Base-by-base conservation (phyloP, 2,113 vertebrate genomes). In the Epinephelus moara region DNA sequence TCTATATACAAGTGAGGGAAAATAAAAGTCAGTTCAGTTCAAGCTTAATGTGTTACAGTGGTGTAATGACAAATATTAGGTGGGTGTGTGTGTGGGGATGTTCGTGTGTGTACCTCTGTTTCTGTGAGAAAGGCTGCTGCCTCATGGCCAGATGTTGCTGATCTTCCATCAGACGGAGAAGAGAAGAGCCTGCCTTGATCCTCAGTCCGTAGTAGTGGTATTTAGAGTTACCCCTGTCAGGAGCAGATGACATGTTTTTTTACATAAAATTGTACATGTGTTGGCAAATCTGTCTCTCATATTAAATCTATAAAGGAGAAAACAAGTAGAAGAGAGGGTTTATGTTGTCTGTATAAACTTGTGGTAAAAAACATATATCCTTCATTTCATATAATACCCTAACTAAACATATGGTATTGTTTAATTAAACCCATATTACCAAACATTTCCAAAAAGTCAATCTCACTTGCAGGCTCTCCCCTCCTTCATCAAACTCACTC, bases 111-210 rank as follows among this genome's bases (percentile, higher is more conserved):
- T 90, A 98, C 97, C 97, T 97, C 91, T 98, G 97, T 91, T 98
- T 98, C 90, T 98, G 97, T 19, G 97, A 97, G 91, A 98, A 98
- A 13, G 97, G 97, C 90, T 98, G 97, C 89, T 98, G 97, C 37
- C 97, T 96, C 97, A 97, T 97, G 84, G 97, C 97, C 91, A 98
- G 94, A 91, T 98, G 97, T 78, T 98, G 97, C 88, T 98, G 97
- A 84, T 98, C 97, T 87, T 98, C 97, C 96, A 98, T 97, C 71
- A 98, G 94, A 61, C 97, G 96, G 50, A 97, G 94, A 45, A 98
- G 95, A 71, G 97, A 97, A 0, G 97, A 98, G 86, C 95, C 97
- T 52, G 96, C 97, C 92, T 98, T 98, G 93, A 98, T 98, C 84
- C 97, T 96, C 85, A 98, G 95, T 23, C 97, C 97, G 4, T 98